Evolutionary conservation across 37 sponge, comb jelly and placozoan species (phyloP).

Genomic region (Halisarca cf. caerulea): DNA sequence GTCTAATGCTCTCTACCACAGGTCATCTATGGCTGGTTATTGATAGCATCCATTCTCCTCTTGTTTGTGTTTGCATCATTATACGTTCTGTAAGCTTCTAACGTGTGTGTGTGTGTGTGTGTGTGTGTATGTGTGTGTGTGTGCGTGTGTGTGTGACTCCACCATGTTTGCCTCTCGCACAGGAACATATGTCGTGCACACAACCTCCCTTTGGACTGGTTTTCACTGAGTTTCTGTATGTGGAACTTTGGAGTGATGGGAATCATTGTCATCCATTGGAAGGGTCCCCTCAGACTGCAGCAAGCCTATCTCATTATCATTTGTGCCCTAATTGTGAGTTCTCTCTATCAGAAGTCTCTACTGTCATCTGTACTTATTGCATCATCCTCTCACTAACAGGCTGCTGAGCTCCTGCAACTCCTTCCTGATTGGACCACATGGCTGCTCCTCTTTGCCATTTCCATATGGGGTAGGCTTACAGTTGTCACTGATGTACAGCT

Average conservation of each 20-base stretch:
- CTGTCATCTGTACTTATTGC: too few relatives aligned
- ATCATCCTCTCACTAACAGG: too few relatives aligned
- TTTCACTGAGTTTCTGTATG: slow-evolving; percentile 64
- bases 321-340: slow-evolving; percentile 74
- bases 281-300: slow-evolving; percentile 92
- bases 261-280: slow-evolving; percentile 91
- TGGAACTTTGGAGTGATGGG: slow-evolving; percentile 98
- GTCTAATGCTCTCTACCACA: background rate
- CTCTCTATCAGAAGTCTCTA: background rate
- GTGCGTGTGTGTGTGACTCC: background rate
- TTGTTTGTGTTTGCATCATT: slow-evolving; percentile 79
- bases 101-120: background rate
- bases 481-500: too few relatives aligned
- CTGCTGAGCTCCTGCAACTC: slow-evolving; percentile 83
- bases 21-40: slow-evolving; percentile 86
- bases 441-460: slow-evolving; percentile 83
- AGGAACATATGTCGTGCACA: slow-evolving; percentile 9
- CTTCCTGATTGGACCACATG: slow-evolving; percentile 97
- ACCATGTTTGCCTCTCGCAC: background rate
- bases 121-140: background rate
- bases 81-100: slow-evolving; percentile 42
- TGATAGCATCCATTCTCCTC: slow-evolving; percentile 72
- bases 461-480: slow-evolving; percentile 69
- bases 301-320: slow-evolving; percentile 89
- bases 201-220: slow-evolving; percentile 66